These are phyloP conservation scores for Ispidina picta DNA, from an alignment of 2,797 vertebrate genomes.

Conservation along the genomic window DNA sequence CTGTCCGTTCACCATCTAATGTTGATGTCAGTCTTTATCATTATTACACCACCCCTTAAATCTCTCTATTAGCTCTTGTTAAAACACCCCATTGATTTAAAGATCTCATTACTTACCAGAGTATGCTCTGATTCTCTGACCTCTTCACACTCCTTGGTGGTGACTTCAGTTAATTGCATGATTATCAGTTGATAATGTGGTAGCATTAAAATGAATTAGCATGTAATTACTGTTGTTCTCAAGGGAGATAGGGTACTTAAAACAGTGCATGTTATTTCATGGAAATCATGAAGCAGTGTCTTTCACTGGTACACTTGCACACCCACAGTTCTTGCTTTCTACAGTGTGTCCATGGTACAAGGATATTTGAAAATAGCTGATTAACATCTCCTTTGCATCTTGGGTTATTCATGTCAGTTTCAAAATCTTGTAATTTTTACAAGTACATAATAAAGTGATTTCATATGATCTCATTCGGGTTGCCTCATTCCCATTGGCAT, in stretches of 20 bases:
- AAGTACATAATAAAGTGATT: neutral
- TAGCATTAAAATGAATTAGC: constrained; percentile 66
- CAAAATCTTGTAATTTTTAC: constrained; percentile 52
- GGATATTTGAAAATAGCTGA: constrained; percentile 28
- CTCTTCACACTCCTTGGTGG: constrained; percentile 30
- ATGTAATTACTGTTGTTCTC: constrained; percentile 57
- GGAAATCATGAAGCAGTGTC: constrained; percentile 13
- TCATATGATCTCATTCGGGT: neutral
- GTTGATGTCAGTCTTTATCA: neutral
- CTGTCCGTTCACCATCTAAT: neutral
- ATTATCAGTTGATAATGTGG: constrained; percentile 56
- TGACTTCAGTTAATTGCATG: constrained; percentile 63
- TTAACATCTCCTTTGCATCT: constrained; percentile 53
- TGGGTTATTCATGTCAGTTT: neutral
- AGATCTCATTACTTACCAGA: neutral
- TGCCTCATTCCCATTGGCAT: neutral
- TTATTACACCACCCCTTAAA: neutral
- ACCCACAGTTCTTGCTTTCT: constrained; percentile 3
- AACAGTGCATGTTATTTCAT: constrained; percentile 37
- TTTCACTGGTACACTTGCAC: neutral
- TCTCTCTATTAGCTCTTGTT: constrained; percentile 1
- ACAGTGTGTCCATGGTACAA: neutral
- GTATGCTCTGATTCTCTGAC: constrained; percentile 44
- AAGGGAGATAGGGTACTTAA: constrained; percentile 20
- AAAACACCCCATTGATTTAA: constrained; percentile 44